Evolutionary conservation across 2,113 vertebrate species (phyloP), one percentile per base, ranked within the genome.

Genomic region (Motacilla alba): DNA sequence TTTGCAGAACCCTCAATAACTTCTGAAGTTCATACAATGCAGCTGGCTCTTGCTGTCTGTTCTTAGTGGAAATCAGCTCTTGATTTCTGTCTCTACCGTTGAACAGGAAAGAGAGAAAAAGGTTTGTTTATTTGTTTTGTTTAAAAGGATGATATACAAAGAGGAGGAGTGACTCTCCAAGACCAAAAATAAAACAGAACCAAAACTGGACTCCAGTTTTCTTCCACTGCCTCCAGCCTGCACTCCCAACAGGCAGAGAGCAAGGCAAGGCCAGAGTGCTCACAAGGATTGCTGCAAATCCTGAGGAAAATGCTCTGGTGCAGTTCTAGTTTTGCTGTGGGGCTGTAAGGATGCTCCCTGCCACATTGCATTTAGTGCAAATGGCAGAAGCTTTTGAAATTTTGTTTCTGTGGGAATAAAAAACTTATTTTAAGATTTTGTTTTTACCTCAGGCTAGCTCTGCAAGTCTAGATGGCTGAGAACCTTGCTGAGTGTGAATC

Each of bases 211-310:
- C 26, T 70, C 22, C 13, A 31, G 19, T 84, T 83, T 76, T 77
- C 20, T 75, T 53, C 27, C 20, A 22, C 13, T 52, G 69, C 37
- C 6, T 80, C 33, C 19, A 64, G 44, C 21, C 44, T 60, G 41
- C 2, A 5, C 10, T 85, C 20, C 21, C 20, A 66, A 18, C 4
- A 58, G 64, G 46, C 43, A 83, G 26, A 49, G n/a, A 37, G 43
- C 15, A 53, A 58, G 20, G 2, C 0, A 0, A 78, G 49, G 68
- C 24, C 19, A 15, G 56, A 75, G 31, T 14, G 8, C 26, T 81
- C 30, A 3, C 9, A 22, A 70, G 55, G 6, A 15, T 46, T 52
- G 41, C 50, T 84, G 53, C 5, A 16, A n/a, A 23, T 64, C 44
- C 49, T 37, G 39, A 70, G 59, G 23, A 55, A 53, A 76, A 41